A percentile compares a stretch with the other conserved stretches of the same genome.
Evolutionary conservation across 2,113 vertebrate genomes (phyloP).

Genomic region (Mormyrus lacerda): DNA sequence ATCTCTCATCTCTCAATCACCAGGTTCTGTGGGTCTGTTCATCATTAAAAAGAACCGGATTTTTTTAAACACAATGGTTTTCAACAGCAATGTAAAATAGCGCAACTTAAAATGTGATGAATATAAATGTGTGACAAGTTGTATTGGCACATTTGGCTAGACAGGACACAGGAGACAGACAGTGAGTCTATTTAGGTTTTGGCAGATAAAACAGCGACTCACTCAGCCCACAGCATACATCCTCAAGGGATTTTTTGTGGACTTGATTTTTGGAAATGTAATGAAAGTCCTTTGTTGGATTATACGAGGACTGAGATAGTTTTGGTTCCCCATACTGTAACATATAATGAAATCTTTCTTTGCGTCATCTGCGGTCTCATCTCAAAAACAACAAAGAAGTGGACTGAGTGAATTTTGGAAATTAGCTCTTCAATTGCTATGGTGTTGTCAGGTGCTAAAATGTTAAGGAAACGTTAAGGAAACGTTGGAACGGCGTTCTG

Average conservation of each 20-base stretch:
- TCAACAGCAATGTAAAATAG: not conserved
- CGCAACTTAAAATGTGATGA: not conserved
- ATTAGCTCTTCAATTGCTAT: not conserved
- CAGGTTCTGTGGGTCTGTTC: not conserved
- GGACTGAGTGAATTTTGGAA: not conserved
- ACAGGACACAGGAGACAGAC: not conserved
- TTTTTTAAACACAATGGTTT: not conserved
- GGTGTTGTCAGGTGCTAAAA: not conserved
- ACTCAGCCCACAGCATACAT: not conserved
- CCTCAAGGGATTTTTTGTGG: not conserved
- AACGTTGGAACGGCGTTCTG: too few relatives aligned
- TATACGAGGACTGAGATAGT: not conserved
- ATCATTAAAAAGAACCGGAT: not conserved
- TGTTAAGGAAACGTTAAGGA: not conserved
- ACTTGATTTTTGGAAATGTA: not conserved
- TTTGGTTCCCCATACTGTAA: not conserved
- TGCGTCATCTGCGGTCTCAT: not conserved
- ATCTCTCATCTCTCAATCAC: not conserved
- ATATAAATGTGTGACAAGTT: not conserved
- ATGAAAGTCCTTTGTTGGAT: not conserved
- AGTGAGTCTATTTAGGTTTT: not conserved
- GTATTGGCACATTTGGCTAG: not conserved
- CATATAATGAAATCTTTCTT: too few relatives aligned
- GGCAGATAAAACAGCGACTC: not conserved
- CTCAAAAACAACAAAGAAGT: not conserved